A percentile compares a stretch with the other conserved stretches of the same genome.
phyloP scores from a whole-genome alignment of 2,113 vertebrate genomes.

The Onychostoma macrolepis region DNA sequence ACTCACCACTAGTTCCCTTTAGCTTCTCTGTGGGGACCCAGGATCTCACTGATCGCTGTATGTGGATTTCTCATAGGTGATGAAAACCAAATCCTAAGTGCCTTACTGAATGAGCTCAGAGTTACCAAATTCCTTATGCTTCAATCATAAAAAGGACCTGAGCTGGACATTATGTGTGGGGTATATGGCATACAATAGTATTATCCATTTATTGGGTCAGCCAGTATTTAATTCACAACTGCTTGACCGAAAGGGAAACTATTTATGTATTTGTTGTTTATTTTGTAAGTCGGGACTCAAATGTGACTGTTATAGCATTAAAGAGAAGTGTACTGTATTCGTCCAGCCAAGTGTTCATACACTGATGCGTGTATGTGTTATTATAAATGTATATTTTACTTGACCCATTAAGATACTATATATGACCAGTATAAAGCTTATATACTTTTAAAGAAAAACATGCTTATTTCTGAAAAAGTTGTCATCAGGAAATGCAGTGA shows the following conservation, averaged over 20 bases:
- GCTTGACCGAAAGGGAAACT: constrained; percentile 76
- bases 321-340: constrained; percentile 62
- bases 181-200: neutral
- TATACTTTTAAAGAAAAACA: neutral
- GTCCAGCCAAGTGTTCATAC: neutral
- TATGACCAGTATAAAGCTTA: constrained; percentile 32
- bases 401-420: constrained; percentile 20
- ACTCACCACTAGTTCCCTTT: neutral
- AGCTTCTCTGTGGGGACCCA: neutral
- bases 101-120: neutral
- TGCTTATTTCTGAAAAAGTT: neutral
- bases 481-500: neutral
- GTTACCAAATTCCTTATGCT: neutral
- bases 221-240: neutral
- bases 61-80: neutral
- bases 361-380: constrained; percentile 5
- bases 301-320: constrained; percentile 70
- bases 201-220: constrained; percentile 1
- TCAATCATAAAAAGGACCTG: neutral
- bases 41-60: neutral
- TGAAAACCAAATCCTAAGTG: neutral
- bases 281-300: constrained; percentile 66
- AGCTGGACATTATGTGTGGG: neutral
- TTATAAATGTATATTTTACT: constrained; percentile 6
- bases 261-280: constrained; percentile 79